phyloP scores from a whole-genome alignment of 1,140 invertebrate genomes.

The Oscheius sp. region DNA sequence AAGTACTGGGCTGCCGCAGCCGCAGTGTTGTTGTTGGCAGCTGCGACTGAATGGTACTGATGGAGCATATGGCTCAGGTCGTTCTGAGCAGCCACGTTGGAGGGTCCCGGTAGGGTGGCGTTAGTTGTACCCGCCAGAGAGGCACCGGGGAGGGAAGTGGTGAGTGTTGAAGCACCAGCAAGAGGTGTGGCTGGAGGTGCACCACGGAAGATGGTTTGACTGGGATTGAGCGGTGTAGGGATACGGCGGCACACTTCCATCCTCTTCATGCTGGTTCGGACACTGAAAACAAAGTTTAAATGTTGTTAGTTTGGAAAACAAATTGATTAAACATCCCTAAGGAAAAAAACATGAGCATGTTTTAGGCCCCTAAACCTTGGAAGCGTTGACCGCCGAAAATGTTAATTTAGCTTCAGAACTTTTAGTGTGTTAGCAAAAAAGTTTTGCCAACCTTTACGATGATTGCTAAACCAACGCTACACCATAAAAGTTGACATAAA shows the following conservation, averaged over 20 bases:
- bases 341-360: no score
- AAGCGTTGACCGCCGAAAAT: no score
- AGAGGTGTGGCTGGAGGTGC: constrained; percentile 1
- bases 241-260: constrained; percentile 36
- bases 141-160: not conserved
- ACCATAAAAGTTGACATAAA: no score
- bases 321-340: no score
- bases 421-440: no score
- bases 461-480: no score
- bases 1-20: constrained; percentile 37
- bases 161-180: not conserved
- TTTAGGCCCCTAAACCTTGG: no score
- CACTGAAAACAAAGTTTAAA: constrained; percentile 32
- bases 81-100: constrained; percentile 10
- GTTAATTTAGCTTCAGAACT: not conserved
- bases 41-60: constrained; percentile 48
- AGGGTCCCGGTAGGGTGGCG: not conserved
- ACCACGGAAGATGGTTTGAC: constrained; percentile 3
- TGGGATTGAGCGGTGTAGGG: not conserved
- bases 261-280: constrained; percentile 15
- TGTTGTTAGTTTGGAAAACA: not conserved
- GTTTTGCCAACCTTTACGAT: no score
- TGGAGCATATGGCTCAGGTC: constrained; percentile 42
- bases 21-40: constrained; percentile 19
- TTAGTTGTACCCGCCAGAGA: not conserved